Percentiles rank a stretch among this genome's conserved stretches.
Conservation (phyloP, 2,797 vertebrate genomes). For the Oreonectes daqikongensis region DNA sequence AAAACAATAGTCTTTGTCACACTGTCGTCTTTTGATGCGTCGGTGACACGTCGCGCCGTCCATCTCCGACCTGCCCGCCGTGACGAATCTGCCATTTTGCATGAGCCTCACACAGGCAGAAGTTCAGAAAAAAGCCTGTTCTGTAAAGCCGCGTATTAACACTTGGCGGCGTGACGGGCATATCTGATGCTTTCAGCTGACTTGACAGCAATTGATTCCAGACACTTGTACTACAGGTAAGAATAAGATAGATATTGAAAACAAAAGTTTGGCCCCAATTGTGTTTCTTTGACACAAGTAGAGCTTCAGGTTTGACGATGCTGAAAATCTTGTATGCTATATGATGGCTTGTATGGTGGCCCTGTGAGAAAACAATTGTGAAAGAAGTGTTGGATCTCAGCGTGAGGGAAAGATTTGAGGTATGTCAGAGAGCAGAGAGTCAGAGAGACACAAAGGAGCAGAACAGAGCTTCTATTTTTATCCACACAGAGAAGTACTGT, state of each 20-base stretch:
- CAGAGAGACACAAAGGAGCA: slow-evolving; percentile 58
- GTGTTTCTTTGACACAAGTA: slow-evolving; percentile 32
- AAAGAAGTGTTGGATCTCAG: slow-evolving; percentile 35
- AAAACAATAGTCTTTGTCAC: slow-evolving; percentile 31
- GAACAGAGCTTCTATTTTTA: slow-evolving; percentile 40
- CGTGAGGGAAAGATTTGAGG: slow-evolving; percentile 48
- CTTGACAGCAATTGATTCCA: neutral
- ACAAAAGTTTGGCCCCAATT: slow-evolving; percentile 19
- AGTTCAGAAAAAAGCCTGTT: slow-evolving; percentile 11
- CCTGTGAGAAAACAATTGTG: neutral
- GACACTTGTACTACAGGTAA: slow-evolving; percentile 10
- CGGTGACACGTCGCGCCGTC: slow-evolving; percentile 13
- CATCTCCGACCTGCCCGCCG: neutral
- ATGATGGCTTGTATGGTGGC: slow-evolving; percentile 2
- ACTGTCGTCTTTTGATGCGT: neutral
- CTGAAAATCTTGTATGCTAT: neutral
- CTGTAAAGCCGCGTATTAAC: slow-evolving; percentile 14
- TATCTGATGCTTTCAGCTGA: slow-evolving; percentile 9
- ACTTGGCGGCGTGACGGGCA: slow-evolving; percentile 3
- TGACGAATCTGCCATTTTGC: slow-evolving; percentile 33
- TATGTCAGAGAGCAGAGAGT: slow-evolving; percentile 34
- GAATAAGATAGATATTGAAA: slow-evolving; percentile 2
- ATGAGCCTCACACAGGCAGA: neutral
- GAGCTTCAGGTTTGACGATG: slow-evolving; percentile 8
- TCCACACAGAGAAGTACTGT: slow-evolving; percentile 62